phyloP scores from a whole-genome alignment of 2,113 vertebrate genomes.

The Hemichromis elongatus region DNA sequence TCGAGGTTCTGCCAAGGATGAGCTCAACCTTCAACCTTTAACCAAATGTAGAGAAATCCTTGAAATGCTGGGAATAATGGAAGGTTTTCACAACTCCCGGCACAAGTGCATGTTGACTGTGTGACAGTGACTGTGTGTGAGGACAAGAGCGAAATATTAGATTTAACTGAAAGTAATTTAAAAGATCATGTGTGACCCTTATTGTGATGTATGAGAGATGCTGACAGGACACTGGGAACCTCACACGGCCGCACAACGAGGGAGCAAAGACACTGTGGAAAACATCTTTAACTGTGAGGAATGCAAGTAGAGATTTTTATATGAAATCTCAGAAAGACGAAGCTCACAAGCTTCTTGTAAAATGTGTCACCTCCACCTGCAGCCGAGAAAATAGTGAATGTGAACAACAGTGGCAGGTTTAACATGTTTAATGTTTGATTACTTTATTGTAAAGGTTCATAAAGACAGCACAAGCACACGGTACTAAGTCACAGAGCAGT shows the following conservation, averaged over 20 bases:
- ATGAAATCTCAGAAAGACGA: background rate
- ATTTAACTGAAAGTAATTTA: background rate
- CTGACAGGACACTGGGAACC: background rate
- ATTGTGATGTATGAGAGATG: background rate
- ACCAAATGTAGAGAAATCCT: background rate
- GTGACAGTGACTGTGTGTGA: background rate
- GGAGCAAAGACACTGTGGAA: background rate
- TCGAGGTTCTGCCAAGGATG: background rate
- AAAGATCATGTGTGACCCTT: background rate
- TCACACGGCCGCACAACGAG: background rate
- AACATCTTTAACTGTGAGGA: background rate
- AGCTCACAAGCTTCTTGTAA: constrained; percentile 7
- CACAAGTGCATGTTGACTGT: background rate
- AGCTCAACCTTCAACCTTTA: background rate
- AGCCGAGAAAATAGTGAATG: constrained; percentile 1
- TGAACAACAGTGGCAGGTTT: constrained; percentile 17
- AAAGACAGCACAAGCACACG: background rate
- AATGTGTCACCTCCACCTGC: background rate
- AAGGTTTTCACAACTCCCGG: background rate
- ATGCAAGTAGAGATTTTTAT: background rate
- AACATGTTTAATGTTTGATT: constrained; percentile 13
- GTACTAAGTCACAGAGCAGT: background rate
- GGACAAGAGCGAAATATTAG: background rate
- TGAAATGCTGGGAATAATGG: background rate
- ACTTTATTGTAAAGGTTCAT: constrained; percentile 38